These are phyloP conservation scores for Lynx canadensis DNA, from an alignment of 2,113 vertebrate genomes.

Conservation along the genomic window DNA sequence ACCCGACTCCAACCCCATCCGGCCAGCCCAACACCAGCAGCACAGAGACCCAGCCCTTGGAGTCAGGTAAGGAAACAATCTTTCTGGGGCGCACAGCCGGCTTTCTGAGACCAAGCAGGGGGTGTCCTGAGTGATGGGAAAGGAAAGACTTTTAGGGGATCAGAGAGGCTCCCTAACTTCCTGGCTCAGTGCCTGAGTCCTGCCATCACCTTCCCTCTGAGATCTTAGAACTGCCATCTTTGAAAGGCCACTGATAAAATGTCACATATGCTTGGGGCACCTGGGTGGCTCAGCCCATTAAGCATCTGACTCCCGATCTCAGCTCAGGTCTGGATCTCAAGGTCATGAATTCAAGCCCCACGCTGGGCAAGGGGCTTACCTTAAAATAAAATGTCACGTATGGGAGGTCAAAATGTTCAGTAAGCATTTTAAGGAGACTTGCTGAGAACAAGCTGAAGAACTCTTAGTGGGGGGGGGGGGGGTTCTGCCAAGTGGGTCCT, in stretches of 20 bases:
- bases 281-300: no score
- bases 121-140: not conserved
- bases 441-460: not conserved
- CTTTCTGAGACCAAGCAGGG: not conserved
- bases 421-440: not conserved
- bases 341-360: no score
- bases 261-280: fast-evolving
- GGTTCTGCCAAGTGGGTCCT: not conserved
- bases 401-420: fast-evolving
- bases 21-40: not conserved
- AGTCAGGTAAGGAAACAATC: constrained; percentile 65
- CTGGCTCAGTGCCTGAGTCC: not conserved
- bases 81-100: not conserved
- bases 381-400: no score
- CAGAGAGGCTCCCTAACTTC: not conserved
- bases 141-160: not conserved
- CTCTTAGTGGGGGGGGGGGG: not conserved
- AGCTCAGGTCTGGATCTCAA: no score
- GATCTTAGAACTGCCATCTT: not conserved
- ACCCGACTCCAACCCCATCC: fast-evolving
- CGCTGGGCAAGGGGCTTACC: no score
- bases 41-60: fast-evolving
- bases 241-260: not conserved
- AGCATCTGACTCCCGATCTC: no score
- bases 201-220: not conserved